These are phyloP conservation scores for Bilobella aurantiaca DNA, from an alignment of 1,140 invertebrate species.

Conservation along the genomic window DNA sequence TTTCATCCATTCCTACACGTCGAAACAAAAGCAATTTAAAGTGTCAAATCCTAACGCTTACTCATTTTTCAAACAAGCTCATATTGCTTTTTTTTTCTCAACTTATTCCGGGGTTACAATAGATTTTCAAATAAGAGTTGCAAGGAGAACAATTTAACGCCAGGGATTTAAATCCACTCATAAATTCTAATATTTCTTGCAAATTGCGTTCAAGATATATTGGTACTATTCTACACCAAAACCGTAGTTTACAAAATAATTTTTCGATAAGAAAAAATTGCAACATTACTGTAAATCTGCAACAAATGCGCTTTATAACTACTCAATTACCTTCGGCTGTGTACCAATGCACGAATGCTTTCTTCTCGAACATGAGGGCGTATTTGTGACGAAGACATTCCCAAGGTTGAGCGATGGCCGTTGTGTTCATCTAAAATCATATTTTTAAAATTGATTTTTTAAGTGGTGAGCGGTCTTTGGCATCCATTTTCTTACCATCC, in stretches of 20 bases:
- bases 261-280: no score
- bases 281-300: no score
- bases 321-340: conserved; percentile 5
- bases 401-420: conserved; percentile 46
- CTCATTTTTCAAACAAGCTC: background rate
- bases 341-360: conserved; percentile 17
- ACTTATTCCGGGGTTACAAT: no score
- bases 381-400: conserved; percentile 40
- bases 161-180: no score
- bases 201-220: no score
- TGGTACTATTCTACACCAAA: no score
- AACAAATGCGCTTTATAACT: no score
- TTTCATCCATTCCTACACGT: conserved; percentile 10
- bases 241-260: no score
- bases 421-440: conserved; percentile 33
- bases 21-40: background rate
- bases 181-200: no score
- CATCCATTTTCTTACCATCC: background rate
- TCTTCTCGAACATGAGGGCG: background rate
- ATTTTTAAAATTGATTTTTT: background rate
- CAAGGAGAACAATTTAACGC: no score
- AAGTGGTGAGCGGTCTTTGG: background rate
- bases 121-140: no score
- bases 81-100: background rate
- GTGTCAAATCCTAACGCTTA: no score